A percentile compares a stretch with the other conserved stretches of the same genome.
These are phyloP conservation scores for Lipophrys pholis DNA, from an alignment of 2,113 vertebrate species.

Conservation along the genomic window DNA sequence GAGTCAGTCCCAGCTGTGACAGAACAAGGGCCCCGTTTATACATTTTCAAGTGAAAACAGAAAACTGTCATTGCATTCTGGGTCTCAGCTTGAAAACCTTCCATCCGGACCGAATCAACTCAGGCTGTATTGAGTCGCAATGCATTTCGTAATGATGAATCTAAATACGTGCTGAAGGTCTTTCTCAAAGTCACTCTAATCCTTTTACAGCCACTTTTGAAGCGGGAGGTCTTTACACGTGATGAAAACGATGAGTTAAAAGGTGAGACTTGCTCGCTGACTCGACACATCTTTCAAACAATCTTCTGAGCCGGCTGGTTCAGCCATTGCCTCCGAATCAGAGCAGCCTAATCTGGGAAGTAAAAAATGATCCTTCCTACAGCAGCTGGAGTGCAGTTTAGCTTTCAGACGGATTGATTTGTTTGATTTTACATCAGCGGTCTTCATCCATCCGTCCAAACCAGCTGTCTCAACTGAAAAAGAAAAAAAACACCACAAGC, in stretches of 20 bases:
- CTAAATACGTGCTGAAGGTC: background rate
- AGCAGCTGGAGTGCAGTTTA: conserved; percentile 16
- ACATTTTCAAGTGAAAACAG: too few relatives aligned
- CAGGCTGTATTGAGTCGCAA: too few relatives aligned
- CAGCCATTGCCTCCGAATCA: background rate
- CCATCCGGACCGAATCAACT: too few relatives aligned
- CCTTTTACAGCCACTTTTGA: conserved; percentile 16
- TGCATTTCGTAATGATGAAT: too few relatives aligned
- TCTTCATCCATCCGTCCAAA: conserved; percentile 40
- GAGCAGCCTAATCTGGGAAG: conserved; percentile 9
- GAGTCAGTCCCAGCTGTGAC: too few relatives aligned
- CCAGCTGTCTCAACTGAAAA: conserved; percentile 46
- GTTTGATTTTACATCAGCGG: conserved; percentile 43
- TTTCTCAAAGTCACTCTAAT: conserved; percentile 29
- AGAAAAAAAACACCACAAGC: conserved; percentile 2
- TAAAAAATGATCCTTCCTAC: background rate
- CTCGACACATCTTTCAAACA: conserved; percentile 31
- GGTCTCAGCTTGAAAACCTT: too few relatives aligned
- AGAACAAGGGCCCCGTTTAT: too few relatives aligned
- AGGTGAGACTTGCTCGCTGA: conserved; percentile 44
- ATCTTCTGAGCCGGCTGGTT: conserved; percentile 39
- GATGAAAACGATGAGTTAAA: conserved; percentile 34
- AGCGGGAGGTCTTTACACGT: conserved; percentile 39
- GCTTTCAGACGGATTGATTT: conserved; percentile 37
- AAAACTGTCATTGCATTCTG: too few relatives aligned